These are phyloP conservation scores for Orbicella faveolata DNA, from an alignment of 64 coral and sea anemone genomes.

Conservation along the genomic window DNA sequence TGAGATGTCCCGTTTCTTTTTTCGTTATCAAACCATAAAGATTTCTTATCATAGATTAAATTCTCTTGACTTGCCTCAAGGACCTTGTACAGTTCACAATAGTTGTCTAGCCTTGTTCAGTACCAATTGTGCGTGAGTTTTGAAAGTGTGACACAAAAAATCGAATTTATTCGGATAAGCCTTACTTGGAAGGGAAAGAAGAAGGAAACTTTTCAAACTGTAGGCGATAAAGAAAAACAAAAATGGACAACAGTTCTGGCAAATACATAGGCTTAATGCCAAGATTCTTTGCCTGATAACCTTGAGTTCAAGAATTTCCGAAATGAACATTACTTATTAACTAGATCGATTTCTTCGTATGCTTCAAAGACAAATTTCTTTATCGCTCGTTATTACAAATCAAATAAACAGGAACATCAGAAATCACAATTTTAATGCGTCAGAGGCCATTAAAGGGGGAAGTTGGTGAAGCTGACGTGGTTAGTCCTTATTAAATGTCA, in stretches of 20 bases:
- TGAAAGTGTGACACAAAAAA: neutral
- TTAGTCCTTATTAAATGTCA: neutral
- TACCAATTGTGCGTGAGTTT: neutral
- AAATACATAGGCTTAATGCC: neutral
- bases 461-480: too few relatives aligned
- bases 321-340: constrained; percentile 1
- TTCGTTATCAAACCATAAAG: constrained; percentile 43
- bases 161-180: too few relatives aligned
- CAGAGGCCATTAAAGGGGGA: neutral
- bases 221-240: neutral
- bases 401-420: neutral
- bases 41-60: constrained; percentile 28
- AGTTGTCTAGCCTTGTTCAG: neutral
- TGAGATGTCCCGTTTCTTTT: constrained; percentile 15
- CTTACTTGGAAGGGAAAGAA: too few relatives aligned
- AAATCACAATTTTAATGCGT: neutral
- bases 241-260: neutral
- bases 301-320: constrained; percentile 37
- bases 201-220: neutral
- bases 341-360: neutral
- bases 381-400: neutral
- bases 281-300: constrained; percentile 33
- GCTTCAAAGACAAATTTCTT: neutral
- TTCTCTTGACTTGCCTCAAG: neutral
- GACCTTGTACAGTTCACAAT: neutral